Conservation (phyloP, 2,888 invertebrate genomes). For the Osedax frankpressi region DNA sequence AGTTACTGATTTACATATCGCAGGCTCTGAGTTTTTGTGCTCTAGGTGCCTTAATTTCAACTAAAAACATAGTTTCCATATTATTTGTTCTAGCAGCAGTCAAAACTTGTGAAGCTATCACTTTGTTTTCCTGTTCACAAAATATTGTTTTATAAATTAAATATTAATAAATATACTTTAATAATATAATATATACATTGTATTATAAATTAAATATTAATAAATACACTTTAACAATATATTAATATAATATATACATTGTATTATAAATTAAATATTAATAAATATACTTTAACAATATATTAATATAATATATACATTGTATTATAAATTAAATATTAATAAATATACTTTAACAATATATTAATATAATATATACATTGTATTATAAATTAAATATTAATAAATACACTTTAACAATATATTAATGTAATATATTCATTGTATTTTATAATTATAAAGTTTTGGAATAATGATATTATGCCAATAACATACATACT, state of each 20-base stretch:
- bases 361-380: too few species aligned
- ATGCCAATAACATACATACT: too few species aligned
- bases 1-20: neutral
- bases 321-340: too few species aligned
- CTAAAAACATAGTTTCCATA: neutral
- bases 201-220: neutral
- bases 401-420: too few species aligned
- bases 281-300: neutral
- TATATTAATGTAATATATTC: too few species aligned
- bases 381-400: too few species aligned
- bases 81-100: neutral
- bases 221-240: neutral
- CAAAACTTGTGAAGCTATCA: neutral
- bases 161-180: too few species aligned
- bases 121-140: neutral
- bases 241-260: neutral
- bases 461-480: too few species aligned
- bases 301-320: too few species aligned
- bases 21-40: neutral
- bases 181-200: neutral
- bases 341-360: too few species aligned
- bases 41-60: neutral
- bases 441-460: too few species aligned
- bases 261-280: neutral
- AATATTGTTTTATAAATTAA: neutral